Percentiles rank a stretch among this genome's conserved stretches.
These are phyloP conservation scores for Eretmochelys imbricata DNA, from an alignment of 2,113 vertebrate genomes.

Conservation along the genomic window DNA sequence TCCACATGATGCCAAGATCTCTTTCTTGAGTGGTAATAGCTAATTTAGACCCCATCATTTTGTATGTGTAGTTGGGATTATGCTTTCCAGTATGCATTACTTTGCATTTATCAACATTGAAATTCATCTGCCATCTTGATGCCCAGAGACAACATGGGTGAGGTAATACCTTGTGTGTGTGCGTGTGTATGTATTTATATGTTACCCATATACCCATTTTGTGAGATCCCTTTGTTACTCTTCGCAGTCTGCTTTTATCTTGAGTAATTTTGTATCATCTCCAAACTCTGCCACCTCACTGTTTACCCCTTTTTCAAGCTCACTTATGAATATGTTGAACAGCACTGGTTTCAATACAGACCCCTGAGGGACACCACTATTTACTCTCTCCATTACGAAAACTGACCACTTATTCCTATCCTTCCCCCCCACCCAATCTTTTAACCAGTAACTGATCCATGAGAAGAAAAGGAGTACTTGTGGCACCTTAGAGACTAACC, in stretches of 20 bases:
- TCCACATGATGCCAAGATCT: neutral
- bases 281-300: neutral
- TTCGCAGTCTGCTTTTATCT: neutral
- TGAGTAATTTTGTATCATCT: neutral
- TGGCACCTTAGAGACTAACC: no score
- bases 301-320: neutral
- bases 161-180: neutral
- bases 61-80: neutral
- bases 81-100: neutral
- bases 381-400: neutral
- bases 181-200: neutral
- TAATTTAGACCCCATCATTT: neutral
- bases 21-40: neutral
- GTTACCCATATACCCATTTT: neutral
- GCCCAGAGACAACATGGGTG: neutral
- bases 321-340: neutral
- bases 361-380: neutral
- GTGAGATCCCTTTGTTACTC: neutral
- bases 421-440: fast-evolving
- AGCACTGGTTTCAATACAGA: neutral
- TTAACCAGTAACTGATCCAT: neutral
- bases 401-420: neutral
- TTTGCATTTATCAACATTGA: neutral
- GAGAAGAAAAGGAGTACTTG: neutral
- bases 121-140: neutral